These are phyloP conservation scores for Eubucco bourcierii DNA, from an alignment of 2,113 vertebrate species.

Conservation along the genomic window DNA sequence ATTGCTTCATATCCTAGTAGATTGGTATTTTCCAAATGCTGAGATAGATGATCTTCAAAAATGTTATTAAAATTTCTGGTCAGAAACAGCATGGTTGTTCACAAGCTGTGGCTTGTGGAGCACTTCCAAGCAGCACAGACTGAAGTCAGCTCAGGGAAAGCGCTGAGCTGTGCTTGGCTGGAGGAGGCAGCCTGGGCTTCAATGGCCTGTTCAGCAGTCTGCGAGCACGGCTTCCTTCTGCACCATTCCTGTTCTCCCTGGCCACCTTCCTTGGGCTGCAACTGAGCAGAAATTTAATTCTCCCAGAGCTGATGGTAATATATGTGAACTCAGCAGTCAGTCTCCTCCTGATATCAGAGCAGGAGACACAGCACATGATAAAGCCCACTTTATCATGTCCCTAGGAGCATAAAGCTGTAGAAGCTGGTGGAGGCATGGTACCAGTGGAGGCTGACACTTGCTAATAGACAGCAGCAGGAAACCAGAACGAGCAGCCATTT, in stretches of 20 bases:
- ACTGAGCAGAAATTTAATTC: not conserved
- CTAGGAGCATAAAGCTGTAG: not conserved
- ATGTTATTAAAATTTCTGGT: not conserved
- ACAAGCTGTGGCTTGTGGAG: not conserved
- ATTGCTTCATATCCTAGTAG: not conserved
- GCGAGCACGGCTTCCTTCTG: fast-evolving
- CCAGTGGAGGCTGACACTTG: not conserved
- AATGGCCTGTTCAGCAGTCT: not conserved
- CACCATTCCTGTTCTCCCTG: fast-evolving
- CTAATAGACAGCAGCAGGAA: not conserved
- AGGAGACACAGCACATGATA: not conserved
- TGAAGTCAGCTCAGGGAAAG: not conserved
- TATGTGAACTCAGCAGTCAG: fast-evolving
- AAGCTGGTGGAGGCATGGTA: not conserved
- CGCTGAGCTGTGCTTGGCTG: not conserved
- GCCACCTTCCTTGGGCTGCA: not conserved
- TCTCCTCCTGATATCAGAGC: not conserved
- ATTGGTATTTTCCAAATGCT: not conserved
- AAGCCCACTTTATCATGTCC: not conserved
- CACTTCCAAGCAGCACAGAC: not conserved
- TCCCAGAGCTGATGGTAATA: not conserved
- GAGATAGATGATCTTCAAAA: not conserved
- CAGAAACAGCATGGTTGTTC: not conserved
- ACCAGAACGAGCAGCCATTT: not conserved
- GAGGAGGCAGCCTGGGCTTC: not conserved